Conservation (phyloP, 2,113 vertebrate species). For the Carollia perspicillata region DNA sequence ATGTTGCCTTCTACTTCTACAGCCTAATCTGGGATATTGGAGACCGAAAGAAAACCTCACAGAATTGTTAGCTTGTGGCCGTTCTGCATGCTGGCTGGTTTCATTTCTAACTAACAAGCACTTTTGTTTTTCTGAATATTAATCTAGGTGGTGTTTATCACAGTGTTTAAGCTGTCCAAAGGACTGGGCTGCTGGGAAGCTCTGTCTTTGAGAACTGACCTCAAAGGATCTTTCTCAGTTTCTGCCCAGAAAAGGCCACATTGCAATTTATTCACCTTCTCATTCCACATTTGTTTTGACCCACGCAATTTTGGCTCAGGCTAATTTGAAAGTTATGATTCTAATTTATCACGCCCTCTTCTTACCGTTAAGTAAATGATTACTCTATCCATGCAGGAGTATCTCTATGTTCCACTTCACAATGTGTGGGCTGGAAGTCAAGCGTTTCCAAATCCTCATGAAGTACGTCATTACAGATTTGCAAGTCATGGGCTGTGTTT, state of each 20-base stretch:
- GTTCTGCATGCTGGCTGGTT: background rate
- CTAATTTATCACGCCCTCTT: background rate
- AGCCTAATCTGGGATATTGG: background rate
- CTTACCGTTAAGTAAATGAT: background rate
- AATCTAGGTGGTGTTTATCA: background rate
- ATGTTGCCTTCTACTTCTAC: background rate
- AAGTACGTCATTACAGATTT: background rate
- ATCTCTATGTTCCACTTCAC: background rate
- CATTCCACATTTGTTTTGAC: background rate
- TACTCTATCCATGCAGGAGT: background rate
- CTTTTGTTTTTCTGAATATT: background rate
- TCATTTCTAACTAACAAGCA: background rate
- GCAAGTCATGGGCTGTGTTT: background rate
- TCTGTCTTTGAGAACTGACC: background rate
- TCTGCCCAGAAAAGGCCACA: background rate
- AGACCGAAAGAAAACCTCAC: background rate
- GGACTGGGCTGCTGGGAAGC: background rate
- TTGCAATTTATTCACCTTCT: background rate
- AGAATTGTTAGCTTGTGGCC: background rate
- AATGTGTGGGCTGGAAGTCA: background rate
- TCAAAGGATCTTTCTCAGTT: background rate
- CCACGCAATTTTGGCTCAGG: background rate
- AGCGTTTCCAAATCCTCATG: background rate
- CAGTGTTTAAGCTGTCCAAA: background rate
- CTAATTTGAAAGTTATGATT: background rate